Base-by-base conservation (phyloP, 2,797 vertebrate genomes). In the Lithobates sylvaticus region DNA sequence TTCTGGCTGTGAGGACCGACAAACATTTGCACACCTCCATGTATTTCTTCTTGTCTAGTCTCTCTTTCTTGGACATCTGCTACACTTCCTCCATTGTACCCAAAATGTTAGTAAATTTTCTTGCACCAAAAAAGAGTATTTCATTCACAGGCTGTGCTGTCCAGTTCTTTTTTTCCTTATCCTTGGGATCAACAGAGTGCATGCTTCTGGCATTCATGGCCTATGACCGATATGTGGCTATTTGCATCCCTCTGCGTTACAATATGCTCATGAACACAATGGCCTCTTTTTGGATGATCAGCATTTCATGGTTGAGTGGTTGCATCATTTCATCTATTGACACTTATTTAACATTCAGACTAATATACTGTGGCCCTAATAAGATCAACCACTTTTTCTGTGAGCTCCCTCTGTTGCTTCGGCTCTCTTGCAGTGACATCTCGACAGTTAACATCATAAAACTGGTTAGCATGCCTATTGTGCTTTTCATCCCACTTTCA, bases 161-260 rank as follows among this genome's bases (percentile, higher is more conserved):
- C 7, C 75, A 77, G 58, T 5, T 77, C 16, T 61, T 23, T 12
- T 23, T 77, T 15, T 61, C 23, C 21, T 27, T 47, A 9, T 3
- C 10, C 29, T 10, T 77, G 21, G 75, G 47, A 21, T 16, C 27
- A 15, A 77, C 26, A 3, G 75, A 77, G 8, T 64, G 75, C 23
- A 10, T 47, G 2, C 75, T 77, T 34, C 29, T 77, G 29, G 75
- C 75, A 3, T 47, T 61, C 10, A 77, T 77, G 75, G 75, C 75
- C 75, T 77, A 77, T 64, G 75, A 77, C 58, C 75, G 75, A 2
- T 61, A 61, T 64, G 75, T 77, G 21, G 75, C 75, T 23, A 77
- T 77, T 27, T 77, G 75, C 54, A 61, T 23, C 50, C 75, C 75
- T 27, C 54, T 77, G 47, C 44, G n/a, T 27, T 77, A 77, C 23